A percentile compares a stretch with the other conserved stretches of the same genome.
Evolutionary conservation across 2,888 invertebrate species (phyloP).

Genomic region (Lepidocyrtinus sp.): DNA sequence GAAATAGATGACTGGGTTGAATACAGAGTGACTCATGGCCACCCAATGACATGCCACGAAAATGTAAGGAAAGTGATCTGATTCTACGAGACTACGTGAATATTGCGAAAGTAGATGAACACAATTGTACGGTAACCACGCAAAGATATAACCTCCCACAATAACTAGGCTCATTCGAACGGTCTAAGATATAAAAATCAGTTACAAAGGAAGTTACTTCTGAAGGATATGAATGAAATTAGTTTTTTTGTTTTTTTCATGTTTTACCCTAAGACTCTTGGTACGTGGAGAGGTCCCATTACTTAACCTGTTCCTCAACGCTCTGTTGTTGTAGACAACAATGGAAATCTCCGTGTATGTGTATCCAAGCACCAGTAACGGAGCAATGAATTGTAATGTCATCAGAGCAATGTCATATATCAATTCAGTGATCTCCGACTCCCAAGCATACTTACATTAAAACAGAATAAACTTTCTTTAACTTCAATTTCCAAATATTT

Average conservation of each 20-base stretch:
- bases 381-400: constrained; percentile 86
- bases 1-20: constrained; percentile 72
- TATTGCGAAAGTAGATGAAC: constrained; percentile 51
- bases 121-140: constrained; percentile 73
- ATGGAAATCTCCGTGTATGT: constrained; percentile 89
- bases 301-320: constrained; percentile 71
- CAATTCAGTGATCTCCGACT: constrained; percentile 77
- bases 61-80: constrained; percentile 69
- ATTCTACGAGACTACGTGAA: constrained; percentile 33
- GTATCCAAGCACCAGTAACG: constrained; percentile 83
- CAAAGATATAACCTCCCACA: constrained; percentile 73
- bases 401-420: constrained; percentile 85
- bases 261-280: constrained; percentile 36
- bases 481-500: no score
- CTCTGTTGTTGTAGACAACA: constrained; percentile 88
- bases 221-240: background rate
- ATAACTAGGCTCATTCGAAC: constrained; percentile 75
- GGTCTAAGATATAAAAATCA: constrained; percentile 71
- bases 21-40: constrained; percentile 71
- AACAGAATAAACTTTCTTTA: no score
- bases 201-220: background rate
- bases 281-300: constrained; percentile 34
- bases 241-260: background rate
- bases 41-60: constrained; percentile 71
- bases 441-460: constrained; percentile 79